Percentiles rank a stretch among this genome's conserved stretches.
Evolutionary conservation across 2,113 vertebrate species (phyloP).

Genomic region (Cairina moschata): DNA sequence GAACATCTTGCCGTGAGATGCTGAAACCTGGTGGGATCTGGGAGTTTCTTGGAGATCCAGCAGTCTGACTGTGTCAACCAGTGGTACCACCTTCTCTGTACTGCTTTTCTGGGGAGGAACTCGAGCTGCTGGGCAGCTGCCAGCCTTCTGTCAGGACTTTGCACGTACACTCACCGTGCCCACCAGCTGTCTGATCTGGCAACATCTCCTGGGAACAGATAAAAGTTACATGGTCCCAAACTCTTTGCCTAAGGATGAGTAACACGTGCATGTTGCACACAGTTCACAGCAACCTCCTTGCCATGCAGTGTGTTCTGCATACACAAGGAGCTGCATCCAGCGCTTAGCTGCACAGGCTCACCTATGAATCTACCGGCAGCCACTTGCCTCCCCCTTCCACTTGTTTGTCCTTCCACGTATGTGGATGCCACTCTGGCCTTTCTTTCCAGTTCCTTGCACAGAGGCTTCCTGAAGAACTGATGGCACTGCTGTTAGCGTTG

Average conservation of each 20-base stretch:
- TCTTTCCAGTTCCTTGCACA: not conserved
- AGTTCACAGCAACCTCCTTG: not conserved
- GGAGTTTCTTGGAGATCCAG: not conserved
- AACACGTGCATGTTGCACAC: not conserved
- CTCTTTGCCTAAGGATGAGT: not conserved
- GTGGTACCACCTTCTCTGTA: not conserved
- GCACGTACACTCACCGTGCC: not conserved
- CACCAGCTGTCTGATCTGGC: not conserved
- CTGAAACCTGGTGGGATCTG: not conserved
- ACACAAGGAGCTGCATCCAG: not conserved
- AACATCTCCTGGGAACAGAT: too few species aligned
- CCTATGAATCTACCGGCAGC: not conserved
- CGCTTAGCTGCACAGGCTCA: not conserved
- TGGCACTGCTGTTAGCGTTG: not conserved
- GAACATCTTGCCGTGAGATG: not conserved
- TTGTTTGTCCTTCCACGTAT: too few species aligned
- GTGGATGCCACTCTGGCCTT: not conserved
- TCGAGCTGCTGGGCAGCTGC: not conserved
- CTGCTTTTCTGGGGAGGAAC: not conserved
- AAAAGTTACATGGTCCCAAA: not conserved
- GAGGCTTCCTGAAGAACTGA: not conserved
- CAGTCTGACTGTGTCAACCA: not conserved
- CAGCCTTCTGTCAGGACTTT: not conserved
- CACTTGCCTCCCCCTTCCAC: too few species aligned
- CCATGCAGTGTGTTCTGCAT: not conserved